These are phyloP conservation scores for Camponotus floridanus DNA, from an alignment of 1,140 invertebrate genomes.

Conservation along the genomic window DNA sequence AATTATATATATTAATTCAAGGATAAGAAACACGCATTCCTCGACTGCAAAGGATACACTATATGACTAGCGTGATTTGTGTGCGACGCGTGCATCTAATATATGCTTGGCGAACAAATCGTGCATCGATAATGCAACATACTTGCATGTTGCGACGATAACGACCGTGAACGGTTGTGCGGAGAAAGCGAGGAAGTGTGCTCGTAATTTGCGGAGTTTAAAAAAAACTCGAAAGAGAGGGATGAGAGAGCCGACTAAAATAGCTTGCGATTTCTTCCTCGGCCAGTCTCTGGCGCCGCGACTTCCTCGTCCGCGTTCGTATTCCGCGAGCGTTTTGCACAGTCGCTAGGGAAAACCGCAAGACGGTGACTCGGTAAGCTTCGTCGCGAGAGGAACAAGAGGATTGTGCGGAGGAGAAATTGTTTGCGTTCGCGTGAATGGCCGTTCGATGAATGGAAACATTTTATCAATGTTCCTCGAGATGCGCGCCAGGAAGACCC, in stretches of 20 bases:
- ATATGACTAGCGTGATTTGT: background rate
- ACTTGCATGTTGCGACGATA: conserved; percentile 49
- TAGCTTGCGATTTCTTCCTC: conserved; percentile 46
- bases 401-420: conserved; percentile 10
- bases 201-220: background rate
- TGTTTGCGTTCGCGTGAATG: conserved; percentile 38
- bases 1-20: background rate
- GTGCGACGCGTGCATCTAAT: conserved; percentile 5
- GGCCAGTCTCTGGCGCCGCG: background rate
- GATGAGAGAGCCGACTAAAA: conserved; percentile 33
- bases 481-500: background rate
- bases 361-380: conserved; percentile 23
- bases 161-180: conserved; percentile 65
- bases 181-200: conserved; percentile 46
- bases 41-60: background rate
- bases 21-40: background rate
- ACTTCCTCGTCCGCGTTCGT: conserved; percentile 13
- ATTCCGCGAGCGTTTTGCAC: conserved; percentile 11
- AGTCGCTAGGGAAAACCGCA: conserved; percentile 10
- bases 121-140: conserved; percentile 22
- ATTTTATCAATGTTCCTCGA: conserved; percentile 32
- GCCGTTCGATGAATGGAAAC: conserved; percentile 46
- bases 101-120: conserved; percentile 2
- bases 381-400: conserved; percentile 11
- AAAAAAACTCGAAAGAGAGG: conserved; percentile 47